phyloP scores from a whole-genome alignment of 2,888 invertebrate genomes.

The Ceramica pisi region DNA sequence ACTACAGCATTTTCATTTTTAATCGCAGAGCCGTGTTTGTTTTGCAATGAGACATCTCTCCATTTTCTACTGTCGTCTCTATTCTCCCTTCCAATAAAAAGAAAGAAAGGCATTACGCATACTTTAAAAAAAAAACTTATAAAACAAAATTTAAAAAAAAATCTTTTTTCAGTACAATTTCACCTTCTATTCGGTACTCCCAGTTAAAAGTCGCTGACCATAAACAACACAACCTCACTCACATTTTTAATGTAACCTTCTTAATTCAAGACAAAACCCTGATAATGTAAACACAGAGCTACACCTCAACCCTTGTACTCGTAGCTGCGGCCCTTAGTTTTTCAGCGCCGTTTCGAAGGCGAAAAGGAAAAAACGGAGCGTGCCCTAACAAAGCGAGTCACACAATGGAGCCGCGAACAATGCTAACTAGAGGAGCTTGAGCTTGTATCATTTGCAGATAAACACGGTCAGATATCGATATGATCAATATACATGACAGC shows the following conservation, averaged over 20 bases:
- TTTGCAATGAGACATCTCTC: neutral
- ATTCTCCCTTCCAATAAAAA: neutral
- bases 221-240: constrained; percentile 14
- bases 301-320: constrained; percentile 67
- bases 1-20: neutral
- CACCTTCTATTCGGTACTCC: too few species aligned
- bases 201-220: neutral
- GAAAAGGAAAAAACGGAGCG: constrained; percentile 88
- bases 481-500: constrained; percentile 55
- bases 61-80: neutral
- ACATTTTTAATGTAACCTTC: constrained; percentile 39
- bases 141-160: too few species aligned
- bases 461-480: constrained; percentile 78
- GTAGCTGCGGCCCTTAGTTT: constrained; percentile 60
- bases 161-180: too few species aligned
- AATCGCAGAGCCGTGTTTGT: neutral
- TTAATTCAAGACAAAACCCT: constrained; percentile 55
- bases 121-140: too few species aligned
- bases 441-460: constrained; percentile 88
- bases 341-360: constrained; percentile 82
- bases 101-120: too few species aligned
- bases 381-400: constrained; percentile 86
- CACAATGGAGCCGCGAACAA: constrained; percentile 88
- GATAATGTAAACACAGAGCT: constrained; percentile 62
- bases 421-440: constrained; percentile 84